Percentiles rank a stretch among this genome's conserved stretches.
These are phyloP conservation scores for Columbina picui DNA, from an alignment of 2,113 vertebrate genomes.

Conservation along the genomic window DNA sequence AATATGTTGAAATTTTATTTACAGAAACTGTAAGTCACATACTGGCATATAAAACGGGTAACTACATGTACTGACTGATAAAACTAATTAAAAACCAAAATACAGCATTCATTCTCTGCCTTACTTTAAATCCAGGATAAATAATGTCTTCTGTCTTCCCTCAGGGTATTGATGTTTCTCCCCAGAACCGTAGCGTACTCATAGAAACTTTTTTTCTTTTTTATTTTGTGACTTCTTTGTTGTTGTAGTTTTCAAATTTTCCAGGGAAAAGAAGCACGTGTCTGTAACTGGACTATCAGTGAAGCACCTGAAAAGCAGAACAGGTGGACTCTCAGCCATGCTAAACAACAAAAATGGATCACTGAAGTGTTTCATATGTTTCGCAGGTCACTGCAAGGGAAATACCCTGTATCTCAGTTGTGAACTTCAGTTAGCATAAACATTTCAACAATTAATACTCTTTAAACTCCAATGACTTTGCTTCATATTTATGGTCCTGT, in stretches of 20 bases:
- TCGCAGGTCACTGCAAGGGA: not conserved
- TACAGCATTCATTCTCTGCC: not conserved
- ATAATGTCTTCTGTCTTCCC: not conserved
- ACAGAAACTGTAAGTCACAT: not conserved
- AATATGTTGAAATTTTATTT: not conserved
- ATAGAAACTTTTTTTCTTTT: not conserved
- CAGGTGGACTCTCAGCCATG: not conserved
- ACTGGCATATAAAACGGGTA: not conserved
- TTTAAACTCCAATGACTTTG: not conserved
- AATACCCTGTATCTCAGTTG: not conserved
- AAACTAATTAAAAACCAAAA: not conserved
- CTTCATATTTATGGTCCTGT: not conserved
- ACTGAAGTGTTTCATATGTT: not conserved
- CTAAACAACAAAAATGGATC: not conserved
- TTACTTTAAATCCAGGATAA: not conserved
- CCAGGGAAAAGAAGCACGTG: not conserved
- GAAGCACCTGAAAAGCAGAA: not conserved
- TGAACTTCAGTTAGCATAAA: not conserved
- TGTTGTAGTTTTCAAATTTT: not conserved
- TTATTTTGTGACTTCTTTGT: not conserved
- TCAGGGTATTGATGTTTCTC: not conserved
- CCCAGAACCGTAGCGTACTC: not conserved
- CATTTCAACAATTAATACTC: not conserved
- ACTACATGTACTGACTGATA: not conserved
- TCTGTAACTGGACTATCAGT: slow-evolving; percentile 10